A percentile compares a stretch with the other conserved stretches of the same genome.
phyloP scores from a whole-genome alignment of 2,888 invertebrate genomes.

The Eulithis prunata region DNA sequence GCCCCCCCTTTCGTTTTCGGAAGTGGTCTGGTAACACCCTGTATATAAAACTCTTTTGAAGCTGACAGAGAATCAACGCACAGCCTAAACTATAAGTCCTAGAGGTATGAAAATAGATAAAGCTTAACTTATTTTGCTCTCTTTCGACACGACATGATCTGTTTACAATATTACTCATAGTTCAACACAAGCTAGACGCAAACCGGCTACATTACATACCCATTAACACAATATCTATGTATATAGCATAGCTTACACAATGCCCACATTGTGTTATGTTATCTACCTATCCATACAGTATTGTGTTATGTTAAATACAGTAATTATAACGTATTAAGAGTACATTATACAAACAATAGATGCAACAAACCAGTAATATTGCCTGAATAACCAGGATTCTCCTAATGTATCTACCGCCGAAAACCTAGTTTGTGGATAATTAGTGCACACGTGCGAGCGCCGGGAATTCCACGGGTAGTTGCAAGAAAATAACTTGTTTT shows the following conservation, averaged over 20 bases:
- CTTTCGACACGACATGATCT: too few relatives aligned
- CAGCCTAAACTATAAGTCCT: too few relatives aligned
- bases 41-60: too few relatives aligned
- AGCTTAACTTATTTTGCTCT: too few relatives aligned
- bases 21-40: too few relatives aligned
- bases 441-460: conserved; percentile 31
- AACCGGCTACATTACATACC: too few relatives aligned
- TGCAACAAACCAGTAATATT: conserved; percentile 31
- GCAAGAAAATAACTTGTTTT: conserved; percentile 19
- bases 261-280: not conserved
- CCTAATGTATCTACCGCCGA: conserved; percentile 38
- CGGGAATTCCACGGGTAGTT: conserved; percentile 6
- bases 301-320: not conserved
- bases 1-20: too few relatives aligned
- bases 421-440: conserved; percentile 39
- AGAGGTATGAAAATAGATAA: too few relatives aligned
- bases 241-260: not conserved
- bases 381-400: conserved; percentile 34
- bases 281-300: too few relatives aligned
- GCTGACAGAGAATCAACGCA: too few relatives aligned
- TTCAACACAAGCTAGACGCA: too few relatives aligned
- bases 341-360: conserved; percentile 27
- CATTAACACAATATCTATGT: not conserved
- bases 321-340: conserved; percentile 16
- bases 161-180: too few relatives aligned